Percentiles rank a stretch among this genome's conserved stretches.
Conservation (phyloP, 64 coral and sea anemone species). For the Anthopleura sola region DNA sequence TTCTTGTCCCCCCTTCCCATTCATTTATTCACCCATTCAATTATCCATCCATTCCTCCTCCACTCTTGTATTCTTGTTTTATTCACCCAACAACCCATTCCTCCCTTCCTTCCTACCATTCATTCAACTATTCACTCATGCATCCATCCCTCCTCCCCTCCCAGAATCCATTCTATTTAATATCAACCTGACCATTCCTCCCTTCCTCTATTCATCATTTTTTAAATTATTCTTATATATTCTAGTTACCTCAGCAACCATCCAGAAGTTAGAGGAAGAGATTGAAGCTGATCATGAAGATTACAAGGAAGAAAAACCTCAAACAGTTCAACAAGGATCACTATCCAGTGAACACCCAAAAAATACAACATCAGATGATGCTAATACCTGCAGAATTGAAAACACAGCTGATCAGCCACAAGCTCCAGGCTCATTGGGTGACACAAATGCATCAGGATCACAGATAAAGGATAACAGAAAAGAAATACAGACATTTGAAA, state of each 20-base stretch:
- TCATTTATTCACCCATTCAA: no score
- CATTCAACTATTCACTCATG: no score
- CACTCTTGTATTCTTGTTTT: no score
- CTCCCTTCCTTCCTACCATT: no score
- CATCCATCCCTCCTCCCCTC: no score
- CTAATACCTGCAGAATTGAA: not conserved
- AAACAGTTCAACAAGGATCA: not conserved
- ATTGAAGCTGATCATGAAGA: slow-evolving; percentile 27
- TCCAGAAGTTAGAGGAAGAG: slow-evolving; percentile 61
- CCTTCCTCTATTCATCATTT: not conserved
- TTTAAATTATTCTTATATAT: not conserved
- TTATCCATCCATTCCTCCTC: no score
- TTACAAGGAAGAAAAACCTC: slow-evolving; percentile 19
- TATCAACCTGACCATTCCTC: no score
- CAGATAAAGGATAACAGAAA: not conserved
- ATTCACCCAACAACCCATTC: no score
- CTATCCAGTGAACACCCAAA: not conserved
- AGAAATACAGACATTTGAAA: not conserved
- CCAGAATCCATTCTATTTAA: no score
- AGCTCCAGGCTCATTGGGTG: not conserved
- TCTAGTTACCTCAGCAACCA: slow-evolving; percentile 28
- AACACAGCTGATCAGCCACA: not conserved
- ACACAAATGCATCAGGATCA: not conserved
- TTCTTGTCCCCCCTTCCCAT: no score
- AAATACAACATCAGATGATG: not conserved